Conservation (phyloP, 1,140 invertebrate species). For the Copidosoma floridanum region DNA sequence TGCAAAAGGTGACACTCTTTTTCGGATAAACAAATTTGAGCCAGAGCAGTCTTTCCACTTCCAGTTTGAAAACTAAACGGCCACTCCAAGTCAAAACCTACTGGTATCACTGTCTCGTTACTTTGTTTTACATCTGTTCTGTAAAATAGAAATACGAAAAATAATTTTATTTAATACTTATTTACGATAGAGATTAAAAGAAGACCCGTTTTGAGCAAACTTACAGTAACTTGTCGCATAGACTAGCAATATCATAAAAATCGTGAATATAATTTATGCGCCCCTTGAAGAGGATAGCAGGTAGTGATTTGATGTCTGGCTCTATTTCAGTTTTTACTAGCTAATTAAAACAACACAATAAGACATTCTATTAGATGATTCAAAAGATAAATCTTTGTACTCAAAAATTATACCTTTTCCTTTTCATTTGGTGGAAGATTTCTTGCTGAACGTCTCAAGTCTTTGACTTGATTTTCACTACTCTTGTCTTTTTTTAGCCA, state of each 20-base stretch:
- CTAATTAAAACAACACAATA: conserved; percentile 21
- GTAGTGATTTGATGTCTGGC: conserved; percentile 33
- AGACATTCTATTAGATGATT: background rate
- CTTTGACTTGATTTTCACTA: conserved; percentile 2
- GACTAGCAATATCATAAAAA: conserved; percentile 55
- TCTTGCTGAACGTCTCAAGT: conserved; percentile 29
- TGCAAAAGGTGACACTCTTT: conserved; percentile 61
- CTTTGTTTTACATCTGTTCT: conserved; percentile 56
- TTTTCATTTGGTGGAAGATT: conserved; percentile 30
- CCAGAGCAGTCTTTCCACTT: conserved; percentile 61
- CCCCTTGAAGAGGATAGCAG: conserved; percentile 54
- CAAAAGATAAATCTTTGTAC: too few species aligned
- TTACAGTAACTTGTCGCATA: conserved; percentile 60
- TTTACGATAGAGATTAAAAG: background rate
- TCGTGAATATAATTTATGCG: conserved; percentile 56
- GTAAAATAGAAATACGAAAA: conserved; percentile 1
- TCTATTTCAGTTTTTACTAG: conserved; percentile 20
- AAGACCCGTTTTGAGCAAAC: conserved; percentile 33
- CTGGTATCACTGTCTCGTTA: conserved; percentile 45
- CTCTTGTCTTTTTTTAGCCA: too few species aligned
- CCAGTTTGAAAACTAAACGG: conserved; percentile 63
- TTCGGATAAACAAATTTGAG: conserved; percentile 60
- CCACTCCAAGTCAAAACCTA: conserved; percentile 68
- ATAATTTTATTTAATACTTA: background rate
- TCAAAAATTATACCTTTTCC: too few species aligned